These are phyloP conservation scores for Himalopsyche japonica DNA, from an alignment of 2,888 invertebrate genomes.

Conservation along the genomic window DNA sequence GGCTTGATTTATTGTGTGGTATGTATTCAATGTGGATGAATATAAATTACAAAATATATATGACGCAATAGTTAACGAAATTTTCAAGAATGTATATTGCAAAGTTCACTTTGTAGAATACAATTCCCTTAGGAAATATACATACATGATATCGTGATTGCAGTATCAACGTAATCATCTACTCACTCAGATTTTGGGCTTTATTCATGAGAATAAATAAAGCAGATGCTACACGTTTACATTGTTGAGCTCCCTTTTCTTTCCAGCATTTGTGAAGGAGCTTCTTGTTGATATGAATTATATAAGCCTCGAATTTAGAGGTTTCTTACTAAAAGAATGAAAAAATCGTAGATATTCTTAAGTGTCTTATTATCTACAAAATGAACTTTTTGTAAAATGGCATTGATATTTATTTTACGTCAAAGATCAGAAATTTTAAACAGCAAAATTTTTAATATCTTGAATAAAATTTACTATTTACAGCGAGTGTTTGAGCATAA, in stretches of 20 bases:
- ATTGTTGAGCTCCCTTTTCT: not conserved
- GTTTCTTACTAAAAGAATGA: not conserved
- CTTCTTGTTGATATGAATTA: not conserved
- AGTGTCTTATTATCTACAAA: not conserved
- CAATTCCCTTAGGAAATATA: not conserved
- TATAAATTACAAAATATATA: no score
- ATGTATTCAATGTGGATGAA: not conserved
- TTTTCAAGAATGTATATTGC: not conserved
- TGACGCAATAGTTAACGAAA: not conserved
- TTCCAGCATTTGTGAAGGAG: not conserved
- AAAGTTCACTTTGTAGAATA: not conserved
- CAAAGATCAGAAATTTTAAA: no score
- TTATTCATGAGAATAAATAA: not conserved
- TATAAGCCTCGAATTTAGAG: not conserved
- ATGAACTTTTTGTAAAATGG: no score
- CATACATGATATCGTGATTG: not conserved
- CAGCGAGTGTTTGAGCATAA: no score
- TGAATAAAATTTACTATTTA: no score
- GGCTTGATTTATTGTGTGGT: not conserved
- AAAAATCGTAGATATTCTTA: not conserved
- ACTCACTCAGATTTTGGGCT: not conserved
- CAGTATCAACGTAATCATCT: not conserved
- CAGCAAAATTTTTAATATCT: no score
- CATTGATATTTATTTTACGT: no score
- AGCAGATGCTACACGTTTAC: not conserved